Conservation (phyloP, 2,888 invertebrate species). For the Mesorhabditis sp. region DNA sequence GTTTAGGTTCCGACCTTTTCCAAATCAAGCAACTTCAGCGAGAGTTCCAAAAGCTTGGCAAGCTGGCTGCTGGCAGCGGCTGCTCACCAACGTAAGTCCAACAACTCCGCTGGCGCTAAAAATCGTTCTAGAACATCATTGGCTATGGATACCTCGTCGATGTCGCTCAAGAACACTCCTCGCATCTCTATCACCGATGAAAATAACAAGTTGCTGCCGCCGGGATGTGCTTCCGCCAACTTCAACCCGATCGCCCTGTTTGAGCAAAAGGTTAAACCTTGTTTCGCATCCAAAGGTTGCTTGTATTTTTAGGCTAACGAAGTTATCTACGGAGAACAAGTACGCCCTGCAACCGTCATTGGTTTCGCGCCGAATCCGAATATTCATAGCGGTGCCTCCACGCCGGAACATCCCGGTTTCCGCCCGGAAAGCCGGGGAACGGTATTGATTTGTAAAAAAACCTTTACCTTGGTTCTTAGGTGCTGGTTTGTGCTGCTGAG, state of each 20-base stretch:
- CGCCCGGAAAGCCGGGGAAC: slow-evolving; percentile 3
- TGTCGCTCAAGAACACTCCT: slow-evolving; percentile 22
- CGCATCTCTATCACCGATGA: slow-evolving; percentile 55
- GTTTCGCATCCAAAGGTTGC: neutral
- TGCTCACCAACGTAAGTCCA: neutral
- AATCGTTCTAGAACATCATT: neutral
- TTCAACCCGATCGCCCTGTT: slow-evolving; percentile 44
- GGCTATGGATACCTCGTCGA: neutral
- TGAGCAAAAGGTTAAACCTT: slow-evolving; percentile 10
- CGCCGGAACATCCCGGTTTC: neutral
- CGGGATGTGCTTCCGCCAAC: slow-evolving; percentile 24
- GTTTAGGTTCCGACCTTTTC: slow-evolving; percentile 12
- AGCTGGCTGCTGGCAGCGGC: slow-evolving; percentile 9
- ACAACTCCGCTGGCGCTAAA: neutral
- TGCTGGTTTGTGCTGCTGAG: slow-evolving; percentile 5
- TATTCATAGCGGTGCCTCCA: neutral
- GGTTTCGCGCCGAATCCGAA: slow-evolving; percentile 33
- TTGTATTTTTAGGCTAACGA: slow-evolving; percentile 31
- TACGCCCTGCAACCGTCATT: slow-evolving; percentile 50
- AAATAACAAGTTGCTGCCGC: slow-evolving; percentile 39
- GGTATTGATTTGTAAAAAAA: neutral
- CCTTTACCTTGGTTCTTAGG: neutral
- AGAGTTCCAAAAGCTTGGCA: slow-evolving; percentile 49
- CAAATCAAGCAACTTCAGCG: slow-evolving; percentile 40
- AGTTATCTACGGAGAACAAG: slow-evolving; percentile 34